phyloP scores from a whole-genome alignment of 1,140 invertebrate species.

The Physella acuta region DNA sequence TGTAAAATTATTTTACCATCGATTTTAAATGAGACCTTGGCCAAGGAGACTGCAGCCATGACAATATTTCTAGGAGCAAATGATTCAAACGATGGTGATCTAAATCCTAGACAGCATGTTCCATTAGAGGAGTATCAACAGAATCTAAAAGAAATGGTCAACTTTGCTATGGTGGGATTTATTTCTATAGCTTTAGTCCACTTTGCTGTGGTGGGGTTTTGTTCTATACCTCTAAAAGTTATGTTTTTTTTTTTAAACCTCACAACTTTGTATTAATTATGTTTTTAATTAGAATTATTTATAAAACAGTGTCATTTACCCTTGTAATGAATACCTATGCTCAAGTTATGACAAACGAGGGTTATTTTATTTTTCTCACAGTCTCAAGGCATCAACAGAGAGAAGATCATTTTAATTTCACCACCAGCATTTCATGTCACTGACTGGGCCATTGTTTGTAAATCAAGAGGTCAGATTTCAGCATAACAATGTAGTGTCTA shows the following conservation, averaged over 20 bases:
- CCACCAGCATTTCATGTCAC: constrained; percentile 51
- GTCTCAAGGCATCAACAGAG: constrained; percentile 46
- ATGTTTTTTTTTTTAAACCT: neutral
- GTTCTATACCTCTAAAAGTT: neutral
- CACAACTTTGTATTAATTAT: neutral
- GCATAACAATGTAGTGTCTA: no score
- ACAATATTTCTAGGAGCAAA: constrained; percentile 60
- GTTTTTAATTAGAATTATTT: neutral
- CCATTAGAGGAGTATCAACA: constrained; percentile 54
- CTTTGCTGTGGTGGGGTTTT: neutral
- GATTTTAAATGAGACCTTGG: constrained; percentile 42
- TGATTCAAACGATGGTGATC: constrained; percentile 49
- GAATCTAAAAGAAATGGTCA: constrained; percentile 53
- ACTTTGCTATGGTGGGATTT: constrained; percentile 46
- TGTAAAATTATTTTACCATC: constrained; percentile 52
- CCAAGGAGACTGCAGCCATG: constrained; percentile 46
- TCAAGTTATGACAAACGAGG: neutral
- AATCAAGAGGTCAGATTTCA: neutral
- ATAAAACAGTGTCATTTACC: neutral
- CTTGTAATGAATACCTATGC: neutral
- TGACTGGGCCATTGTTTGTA: constrained; percentile 34
- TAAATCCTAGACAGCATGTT: constrained; percentile 54
- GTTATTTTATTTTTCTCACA: constrained; percentile 31
- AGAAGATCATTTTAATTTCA: constrained; percentile 55
- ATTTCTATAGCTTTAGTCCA: neutral